These are phyloP conservation scores for Sympetrum striolatum DNA, from an alignment of 2,888 invertebrate species.

Conservation along the genomic window DNA sequence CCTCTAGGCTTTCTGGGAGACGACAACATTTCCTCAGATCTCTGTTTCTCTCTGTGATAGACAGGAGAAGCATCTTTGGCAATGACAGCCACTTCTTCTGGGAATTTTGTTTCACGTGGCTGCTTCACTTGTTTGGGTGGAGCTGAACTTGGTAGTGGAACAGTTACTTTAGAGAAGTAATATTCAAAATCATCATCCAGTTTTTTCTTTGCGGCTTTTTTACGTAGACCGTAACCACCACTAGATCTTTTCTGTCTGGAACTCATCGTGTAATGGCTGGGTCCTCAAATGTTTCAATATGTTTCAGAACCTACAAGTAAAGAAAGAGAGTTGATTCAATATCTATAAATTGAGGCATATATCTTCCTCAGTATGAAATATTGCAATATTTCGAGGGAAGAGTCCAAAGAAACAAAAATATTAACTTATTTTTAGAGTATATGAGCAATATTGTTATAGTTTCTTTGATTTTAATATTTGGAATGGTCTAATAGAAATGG, in stretches of 20 bases:
- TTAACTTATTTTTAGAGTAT: too few species aligned
- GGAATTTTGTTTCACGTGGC: slow-evolving; percentile 10
- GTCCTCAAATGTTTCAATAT: slow-evolving; percentile 36
- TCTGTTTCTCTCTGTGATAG: slow-evolving; percentile 33
- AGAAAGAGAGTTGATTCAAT: slow-evolving; percentile 49
- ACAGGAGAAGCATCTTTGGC: not conserved
- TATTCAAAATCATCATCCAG: slow-evolving; percentile 51
- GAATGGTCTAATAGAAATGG: too few species aligned
- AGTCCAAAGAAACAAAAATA: not conserved
- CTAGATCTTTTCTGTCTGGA: slow-evolving; percentile 48
- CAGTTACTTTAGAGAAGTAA: slow-evolving; percentile 48
- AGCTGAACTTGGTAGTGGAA: not conserved
- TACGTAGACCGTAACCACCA: slow-evolving; percentile 49
- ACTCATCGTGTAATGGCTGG: slow-evolving; percentile 46
- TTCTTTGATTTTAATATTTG: too few species aligned
- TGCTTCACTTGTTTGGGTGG: slow-evolving; percentile 1
- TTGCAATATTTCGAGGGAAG: not conserved
- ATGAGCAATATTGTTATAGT: too few species aligned
- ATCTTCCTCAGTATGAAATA: not conserved
- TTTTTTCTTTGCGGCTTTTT: slow-evolving; percentile 48
- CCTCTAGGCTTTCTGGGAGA: slow-evolving; percentile 44
- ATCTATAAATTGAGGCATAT: not conserved
- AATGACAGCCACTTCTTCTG: not conserved
- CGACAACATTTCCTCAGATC: not conserved
- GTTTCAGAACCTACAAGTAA: slow-evolving; percentile 47